phyloP scores from a whole-genome alignment of 92 coral and sea anemone species.

The Isaurus tuberculatus region DNA sequence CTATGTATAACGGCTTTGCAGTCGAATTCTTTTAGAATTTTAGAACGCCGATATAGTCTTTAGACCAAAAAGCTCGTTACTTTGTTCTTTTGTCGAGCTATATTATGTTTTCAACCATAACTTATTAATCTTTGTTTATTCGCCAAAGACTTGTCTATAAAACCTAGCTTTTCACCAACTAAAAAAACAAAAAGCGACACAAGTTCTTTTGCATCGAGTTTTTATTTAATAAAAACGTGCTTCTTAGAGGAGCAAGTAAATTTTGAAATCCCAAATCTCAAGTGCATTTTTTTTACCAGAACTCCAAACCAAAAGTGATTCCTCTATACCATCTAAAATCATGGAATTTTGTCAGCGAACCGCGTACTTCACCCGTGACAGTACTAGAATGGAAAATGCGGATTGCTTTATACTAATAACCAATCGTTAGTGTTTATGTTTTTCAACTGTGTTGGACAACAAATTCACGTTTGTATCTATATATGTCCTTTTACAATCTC shows the following conservation, averaged over 20 bases:
- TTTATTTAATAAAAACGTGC: not conserved
- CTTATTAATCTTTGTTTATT: too few species aligned
- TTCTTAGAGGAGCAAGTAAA: not conserved
- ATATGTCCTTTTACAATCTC: conserved; percentile 2
- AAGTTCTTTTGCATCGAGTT: not conserved
- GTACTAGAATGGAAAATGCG: conserved; percentile 16
- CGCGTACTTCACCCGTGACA: not conserved
- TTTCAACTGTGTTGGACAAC: not conserved
- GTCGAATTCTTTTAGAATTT: too few species aligned
- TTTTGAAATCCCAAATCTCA: not conserved
- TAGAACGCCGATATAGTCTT: too few species aligned
- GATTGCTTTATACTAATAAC: conserved; percentile 28
- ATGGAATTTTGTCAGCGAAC: not conserved
- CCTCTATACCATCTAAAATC: not conserved
- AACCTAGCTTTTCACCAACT: not conserved
- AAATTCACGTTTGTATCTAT: not conserved
- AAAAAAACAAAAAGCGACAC: not conserved
- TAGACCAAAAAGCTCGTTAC: too few species aligned
- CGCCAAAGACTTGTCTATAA: too few species aligned
- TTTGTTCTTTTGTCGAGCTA: too few species aligned
- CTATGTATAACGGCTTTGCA: too few species aligned
- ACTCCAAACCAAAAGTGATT: not conserved
- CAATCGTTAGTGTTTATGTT: not conserved
- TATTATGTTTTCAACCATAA: too few species aligned
- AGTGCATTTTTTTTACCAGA: not conserved